Conservation (phyloP, 2,888 invertebrate genomes). For the Coremacera marginata region DNA sequence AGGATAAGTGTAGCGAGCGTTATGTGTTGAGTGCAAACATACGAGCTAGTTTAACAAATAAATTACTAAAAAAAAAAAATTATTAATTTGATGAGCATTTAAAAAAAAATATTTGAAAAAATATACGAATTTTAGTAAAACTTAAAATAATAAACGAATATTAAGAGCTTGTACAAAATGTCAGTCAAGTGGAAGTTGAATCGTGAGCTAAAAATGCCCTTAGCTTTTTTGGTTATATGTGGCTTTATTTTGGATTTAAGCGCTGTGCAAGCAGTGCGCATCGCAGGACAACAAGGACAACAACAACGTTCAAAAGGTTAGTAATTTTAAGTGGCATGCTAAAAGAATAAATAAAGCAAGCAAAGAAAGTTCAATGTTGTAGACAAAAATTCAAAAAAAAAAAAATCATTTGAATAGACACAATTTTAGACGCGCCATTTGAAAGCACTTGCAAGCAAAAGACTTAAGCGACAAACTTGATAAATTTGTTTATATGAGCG, state of each 20-base stretch:
- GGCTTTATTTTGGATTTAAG: constrained; percentile 58
- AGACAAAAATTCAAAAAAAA: neutral
- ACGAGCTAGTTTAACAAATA: neutral
- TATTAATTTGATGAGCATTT: neutral
- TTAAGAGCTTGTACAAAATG: constrained; percentile 51
- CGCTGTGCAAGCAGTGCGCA: constrained; percentile 69
- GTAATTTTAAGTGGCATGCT: constrained; percentile 34
- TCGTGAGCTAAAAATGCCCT: constrained; percentile 55
- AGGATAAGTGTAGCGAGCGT: too few relatives aligned
- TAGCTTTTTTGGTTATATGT: constrained; percentile 53
- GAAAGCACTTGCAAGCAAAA: neutral
- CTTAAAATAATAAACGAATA: neutral
- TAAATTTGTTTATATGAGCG: too few relatives aligned
- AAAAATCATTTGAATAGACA: neutral
- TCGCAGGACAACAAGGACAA: constrained; percentile 68
- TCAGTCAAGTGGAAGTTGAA: constrained; percentile 62
- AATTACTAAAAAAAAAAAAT: neutral
- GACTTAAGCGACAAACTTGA: neutral
- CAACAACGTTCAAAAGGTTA: constrained; percentile 74
- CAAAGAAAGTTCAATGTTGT: too few relatives aligned
- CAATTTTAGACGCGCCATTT: neutral
- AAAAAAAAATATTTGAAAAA: neutral
- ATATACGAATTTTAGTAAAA: neutral
- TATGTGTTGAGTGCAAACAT: neutral
- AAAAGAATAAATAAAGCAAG: too few relatives aligned